Evolutionary conservation across 2,797 vertebrate genomes (phyloP), one percentile per base, ranked within the genome.

Genomic region (Chrosomus eos): DNA sequence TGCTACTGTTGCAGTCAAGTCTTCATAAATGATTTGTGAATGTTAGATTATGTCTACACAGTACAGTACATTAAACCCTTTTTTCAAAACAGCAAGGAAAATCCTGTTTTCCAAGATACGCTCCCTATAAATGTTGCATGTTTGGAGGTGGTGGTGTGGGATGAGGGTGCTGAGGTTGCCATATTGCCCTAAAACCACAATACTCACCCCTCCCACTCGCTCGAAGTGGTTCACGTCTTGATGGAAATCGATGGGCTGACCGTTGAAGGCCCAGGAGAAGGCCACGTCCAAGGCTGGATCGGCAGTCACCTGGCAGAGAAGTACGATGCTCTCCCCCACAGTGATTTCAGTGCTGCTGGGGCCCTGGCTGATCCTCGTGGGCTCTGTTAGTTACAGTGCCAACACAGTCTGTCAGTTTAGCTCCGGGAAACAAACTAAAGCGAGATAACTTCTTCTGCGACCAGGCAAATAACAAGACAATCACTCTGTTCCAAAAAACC

Each of bases 211-310:
- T 70, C 97, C 97, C 53, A 97, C 96, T 95, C 95, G 97, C 91
- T 98, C 97, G 67, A 98, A 97, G 91, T 99, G 97, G 74, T 97
- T 95, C 38, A 94, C 90, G 0, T 98, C 97, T 84, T 93, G 94
- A 91, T 95, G 95, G 94, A 98, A 97, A 93, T 98, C 95, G 0
- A 97, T 93, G 88, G 96, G 95, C 53, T 92, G 95, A 19, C 97
- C 97, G 5, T 99, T 98, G 93, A 98, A 97, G 88, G 96, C 97
- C 98, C 98, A 99, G 9, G 96, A 96, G 94, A 99, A 99, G 86
- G 93, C 95, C 86, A 97, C 95, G 83, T 96, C 96, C 91, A 99
- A 92, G n/a, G 96, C 91, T 18, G 97, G 97, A 91, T 99, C 98
- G 0, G 95, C 95, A 85, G 96, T 94, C 76, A 97, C 97, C 95